Evolutionary conservation across 2,797 vertebrate species (phyloP).

Genomic region (Platalea minor): DNA sequence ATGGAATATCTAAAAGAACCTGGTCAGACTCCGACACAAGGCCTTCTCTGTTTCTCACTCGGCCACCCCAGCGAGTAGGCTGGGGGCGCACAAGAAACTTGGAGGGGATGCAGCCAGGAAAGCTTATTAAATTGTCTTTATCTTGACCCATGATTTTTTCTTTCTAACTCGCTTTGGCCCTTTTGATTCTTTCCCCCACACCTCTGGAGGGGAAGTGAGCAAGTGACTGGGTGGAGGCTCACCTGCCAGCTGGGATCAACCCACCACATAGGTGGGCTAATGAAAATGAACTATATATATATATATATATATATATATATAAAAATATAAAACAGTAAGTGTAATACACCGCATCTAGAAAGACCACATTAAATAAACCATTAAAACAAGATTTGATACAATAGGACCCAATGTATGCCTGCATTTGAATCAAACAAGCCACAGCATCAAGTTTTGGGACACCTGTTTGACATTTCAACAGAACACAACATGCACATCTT

Average conservation of each 20-base stretch:
- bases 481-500: neutral
- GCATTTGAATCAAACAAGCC: neutral
- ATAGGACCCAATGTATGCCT: neutral
- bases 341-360: neutral
- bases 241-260: neutral
- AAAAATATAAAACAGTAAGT: neutral
- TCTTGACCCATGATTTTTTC: neutral
- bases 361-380: neutral
- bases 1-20: neutral
- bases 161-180: neutral
- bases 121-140: neutral
- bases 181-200: neutral
- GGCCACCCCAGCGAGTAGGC: neutral
- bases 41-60: neutral
- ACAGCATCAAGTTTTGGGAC: neutral
- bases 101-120: neutral
- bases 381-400: neutral
- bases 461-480: neutral
- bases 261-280: neutral
- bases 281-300: neutral
- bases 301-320: too few relatives aligned
- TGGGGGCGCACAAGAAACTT: neutral
- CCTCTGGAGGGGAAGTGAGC: neutral
- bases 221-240: neutral
- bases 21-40: neutral